Conservation (phyloP, 2,797 vertebrate species). For the Artibeus lituratus region DNA sequence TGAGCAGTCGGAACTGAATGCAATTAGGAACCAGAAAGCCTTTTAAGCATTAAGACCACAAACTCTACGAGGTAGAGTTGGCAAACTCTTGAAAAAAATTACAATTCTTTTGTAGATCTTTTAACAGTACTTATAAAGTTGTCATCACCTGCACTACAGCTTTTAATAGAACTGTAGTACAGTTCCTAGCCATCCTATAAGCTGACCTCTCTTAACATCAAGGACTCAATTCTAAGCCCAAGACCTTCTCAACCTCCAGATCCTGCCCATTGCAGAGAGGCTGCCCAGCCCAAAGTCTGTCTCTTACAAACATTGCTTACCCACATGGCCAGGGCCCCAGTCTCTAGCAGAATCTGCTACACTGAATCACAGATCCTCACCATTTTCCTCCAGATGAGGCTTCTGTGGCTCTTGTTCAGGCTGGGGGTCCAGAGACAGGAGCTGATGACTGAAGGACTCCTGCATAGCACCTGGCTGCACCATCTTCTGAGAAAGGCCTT, state of each 20-base stretch:
- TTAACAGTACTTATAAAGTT: background rate
- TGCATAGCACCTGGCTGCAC: constrained; percentile 33
- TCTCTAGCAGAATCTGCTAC: background rate
- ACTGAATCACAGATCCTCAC: constrained; percentile 39
- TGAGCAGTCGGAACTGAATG: background rate
- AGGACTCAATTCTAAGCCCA: background rate
- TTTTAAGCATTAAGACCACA: background rate
- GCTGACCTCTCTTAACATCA: background rate
- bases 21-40: background rate
- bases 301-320: background rate
- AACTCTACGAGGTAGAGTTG: background rate
- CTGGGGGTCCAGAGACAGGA: constrained; percentile 23
- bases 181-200: background rate
- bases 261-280: background rate
- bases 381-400: constrained; percentile 58
- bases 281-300: background rate
- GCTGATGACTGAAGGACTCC: constrained; percentile 49
- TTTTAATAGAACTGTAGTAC: background rate
- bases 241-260: background rate
- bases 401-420: constrained; percentile 51
- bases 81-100: background rate
- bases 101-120: background rate
- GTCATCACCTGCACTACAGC: background rate
- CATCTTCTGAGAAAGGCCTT: constrained; percentile 62
- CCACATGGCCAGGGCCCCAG: background rate